A percentile compares a stretch with the other conserved stretches of the same genome.
These are phyloP conservation scores for Hemiscyllium ocellatum DNA, from an alignment of 2,113 vertebrate genomes.

Conservation along the genomic window DNA sequence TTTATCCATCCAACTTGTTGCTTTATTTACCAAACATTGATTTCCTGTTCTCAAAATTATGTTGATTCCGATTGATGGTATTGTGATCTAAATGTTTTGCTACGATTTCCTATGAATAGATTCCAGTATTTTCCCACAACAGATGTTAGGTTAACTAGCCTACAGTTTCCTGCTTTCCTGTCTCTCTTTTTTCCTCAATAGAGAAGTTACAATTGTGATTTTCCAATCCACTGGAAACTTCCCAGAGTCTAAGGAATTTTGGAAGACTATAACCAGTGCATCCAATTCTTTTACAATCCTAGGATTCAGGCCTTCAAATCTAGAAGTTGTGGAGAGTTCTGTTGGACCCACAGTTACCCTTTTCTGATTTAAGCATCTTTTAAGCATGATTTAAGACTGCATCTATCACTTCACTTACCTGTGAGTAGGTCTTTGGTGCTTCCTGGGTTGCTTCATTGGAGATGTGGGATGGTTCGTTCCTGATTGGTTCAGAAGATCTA, in stretches of 20 bases:
- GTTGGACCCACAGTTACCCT: neutral
- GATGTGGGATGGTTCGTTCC: neutral
- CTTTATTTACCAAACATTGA: neutral
- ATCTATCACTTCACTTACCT: constrained; percentile 27
- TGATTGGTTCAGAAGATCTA: constrained; percentile 54
- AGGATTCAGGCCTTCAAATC: no score
- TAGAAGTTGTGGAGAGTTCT: neutral
- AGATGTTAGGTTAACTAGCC: neutral
- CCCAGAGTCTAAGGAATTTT: no score
- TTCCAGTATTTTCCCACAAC: neutral
- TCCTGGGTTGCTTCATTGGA: constrained; percentile 45
- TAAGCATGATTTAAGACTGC: neutral
- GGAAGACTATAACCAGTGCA: no score
- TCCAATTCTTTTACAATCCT: no score
- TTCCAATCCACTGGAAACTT: neutral
- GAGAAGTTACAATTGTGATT: neutral
- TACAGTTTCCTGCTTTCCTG: neutral
- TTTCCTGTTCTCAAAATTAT: neutral
- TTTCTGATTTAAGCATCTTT: neutral
- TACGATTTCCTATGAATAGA: neutral
- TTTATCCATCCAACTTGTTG: neutral
- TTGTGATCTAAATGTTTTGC: neutral
- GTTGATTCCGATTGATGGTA: neutral
- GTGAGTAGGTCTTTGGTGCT: constrained; percentile 42
- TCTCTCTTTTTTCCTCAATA: neutral